These are phyloP conservation scores for Presbytis comata DNA, from an alignment of 2,797 vertebrate species.

Conservation along the genomic window DNA sequence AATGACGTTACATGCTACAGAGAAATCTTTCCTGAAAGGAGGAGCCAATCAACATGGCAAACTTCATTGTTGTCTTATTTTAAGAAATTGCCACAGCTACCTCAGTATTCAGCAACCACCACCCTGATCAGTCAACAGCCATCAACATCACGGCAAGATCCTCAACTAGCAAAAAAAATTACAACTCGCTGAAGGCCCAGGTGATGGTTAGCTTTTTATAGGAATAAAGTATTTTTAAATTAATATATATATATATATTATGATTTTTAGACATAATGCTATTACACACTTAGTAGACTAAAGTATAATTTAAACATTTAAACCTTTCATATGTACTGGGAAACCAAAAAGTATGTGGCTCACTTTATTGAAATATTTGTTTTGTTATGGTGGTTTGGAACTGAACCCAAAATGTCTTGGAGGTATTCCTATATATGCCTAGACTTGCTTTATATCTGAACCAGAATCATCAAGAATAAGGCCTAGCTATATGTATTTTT, in stretches of 20 bases:
- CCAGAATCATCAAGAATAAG: background rate
- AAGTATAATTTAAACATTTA: background rate
- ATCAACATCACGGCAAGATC: background rate
- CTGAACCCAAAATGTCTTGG: background rate
- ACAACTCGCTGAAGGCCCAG: background rate
- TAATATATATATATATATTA: background rate
- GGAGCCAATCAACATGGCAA: background rate
- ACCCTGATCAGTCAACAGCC: background rate
- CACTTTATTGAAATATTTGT: background rate
- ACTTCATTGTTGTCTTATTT: background rate
- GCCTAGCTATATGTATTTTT: background rate
- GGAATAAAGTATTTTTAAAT: background rate
- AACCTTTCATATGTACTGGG: background rate
- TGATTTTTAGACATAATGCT: background rate
- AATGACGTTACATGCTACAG: background rate
- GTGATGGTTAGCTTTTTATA: background rate
- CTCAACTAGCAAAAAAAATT: background rate
- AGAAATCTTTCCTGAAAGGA: background rate
- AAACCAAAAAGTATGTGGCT: background rate
- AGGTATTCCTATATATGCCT: background rate
- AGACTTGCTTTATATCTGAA: background rate
- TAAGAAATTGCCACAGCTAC: background rate
- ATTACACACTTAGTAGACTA: background rate
- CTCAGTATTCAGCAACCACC: background rate
- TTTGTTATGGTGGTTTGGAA: background rate